phyloP scores from a whole-genome alignment of 2,888 invertebrate species.

The Scaptomyza polygonia region DNA sequence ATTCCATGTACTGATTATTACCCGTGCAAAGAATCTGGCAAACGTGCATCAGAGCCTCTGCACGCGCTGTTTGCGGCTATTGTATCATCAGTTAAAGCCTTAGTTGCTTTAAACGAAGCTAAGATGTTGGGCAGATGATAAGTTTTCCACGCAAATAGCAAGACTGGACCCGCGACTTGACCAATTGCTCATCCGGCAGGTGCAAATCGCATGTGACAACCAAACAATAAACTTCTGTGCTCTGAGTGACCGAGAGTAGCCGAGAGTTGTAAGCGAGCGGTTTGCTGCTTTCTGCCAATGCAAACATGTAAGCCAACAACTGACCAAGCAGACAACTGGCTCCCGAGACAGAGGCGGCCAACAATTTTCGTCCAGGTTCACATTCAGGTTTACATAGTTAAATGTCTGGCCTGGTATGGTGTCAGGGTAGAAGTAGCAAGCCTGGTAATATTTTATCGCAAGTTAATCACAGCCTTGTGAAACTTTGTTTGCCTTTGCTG shows the following conservation, averaged over 20 bases:
- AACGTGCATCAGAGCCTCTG: conserved; percentile 67
- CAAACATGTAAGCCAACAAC: conserved; percentile 71
- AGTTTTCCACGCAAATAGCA: conserved; percentile 77
- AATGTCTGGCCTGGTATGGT: conserved; percentile 42
- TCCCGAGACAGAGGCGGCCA: conserved; percentile 25
- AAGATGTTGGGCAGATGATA: conserved; percentile 75
- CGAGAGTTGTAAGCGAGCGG: conserved; percentile 29
- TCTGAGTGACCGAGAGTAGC: conserved; percentile 57
- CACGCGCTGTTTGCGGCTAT: conserved; percentile 32
- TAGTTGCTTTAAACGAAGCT: conserved; percentile 68
- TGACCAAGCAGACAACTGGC: conserved; percentile 55
- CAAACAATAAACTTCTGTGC: conserved; percentile 79
- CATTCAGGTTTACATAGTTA: conserved; percentile 16
- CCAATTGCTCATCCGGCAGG: conserved; percentile 81
- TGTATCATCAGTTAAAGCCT: neutral
- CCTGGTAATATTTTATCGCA: conserved; percentile 79
- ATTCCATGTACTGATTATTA: conserved; percentile 70
- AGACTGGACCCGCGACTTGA: conserved; percentile 48
- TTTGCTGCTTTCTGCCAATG: conserved; percentile 50
- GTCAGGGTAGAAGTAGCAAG: conserved; percentile 38
- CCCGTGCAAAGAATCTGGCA: conserved; percentile 63
- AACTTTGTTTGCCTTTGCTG: conserved; percentile 72
- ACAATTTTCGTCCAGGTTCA: conserved; percentile 40
- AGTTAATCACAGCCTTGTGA: conserved; percentile 80
- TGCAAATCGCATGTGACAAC: conserved; percentile 81